Evolutionary conservation across 2,113 vertebrate genomes (phyloP).

Genomic region (Lates calcarifer): DNA sequence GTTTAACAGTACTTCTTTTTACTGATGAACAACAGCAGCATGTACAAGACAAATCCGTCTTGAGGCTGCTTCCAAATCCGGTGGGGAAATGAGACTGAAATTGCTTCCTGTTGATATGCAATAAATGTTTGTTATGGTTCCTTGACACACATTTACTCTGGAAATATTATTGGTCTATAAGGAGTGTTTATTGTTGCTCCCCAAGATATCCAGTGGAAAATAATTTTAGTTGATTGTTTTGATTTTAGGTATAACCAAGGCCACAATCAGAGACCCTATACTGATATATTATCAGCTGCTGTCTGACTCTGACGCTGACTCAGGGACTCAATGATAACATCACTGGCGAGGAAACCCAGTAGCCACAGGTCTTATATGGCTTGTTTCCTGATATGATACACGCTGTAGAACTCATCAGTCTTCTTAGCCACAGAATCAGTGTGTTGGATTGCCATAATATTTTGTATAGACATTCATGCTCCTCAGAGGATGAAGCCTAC

Average conservation of each 20-base stretch:
- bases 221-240: too few relatives aligned
- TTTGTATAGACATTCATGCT: too few relatives aligned
- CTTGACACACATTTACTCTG: slow-evolving; percentile 31
- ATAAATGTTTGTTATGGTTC: slow-evolving; percentile 46
- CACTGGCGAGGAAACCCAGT: too few relatives aligned
- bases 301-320: slow-evolving; percentile 21
- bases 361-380: not conserved
- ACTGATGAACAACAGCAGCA: slow-evolving; percentile 29
- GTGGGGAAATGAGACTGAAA: slow-evolving; percentile 48
- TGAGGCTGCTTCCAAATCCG: slow-evolving; percentile 33
- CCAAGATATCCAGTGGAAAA: not conserved
- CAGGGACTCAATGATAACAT: not conserved
- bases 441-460: too few relatives aligned
- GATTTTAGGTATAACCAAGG: not conserved
- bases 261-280: not conserved
- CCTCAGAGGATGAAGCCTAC: too few relatives aligned
- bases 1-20: slow-evolving; percentile 53
- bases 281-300: slow-evolving; percentile 17
- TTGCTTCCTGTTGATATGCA: slow-evolving; percentile 62
- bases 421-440: too few relatives aligned
- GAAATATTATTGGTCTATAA: slow-evolving; percentile 32
- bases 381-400: not conserved
- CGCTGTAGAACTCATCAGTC: not conserved
- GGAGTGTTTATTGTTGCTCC: slow-evolving; percentile 37
- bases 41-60: slow-evolving; percentile 17